A percentile compares a stretch with the other conserved stretches of the same genome.
Evolutionary conservation across 2,797 vertebrate species (phyloP).

Genomic region (Enteromius viviparus): DNA sequence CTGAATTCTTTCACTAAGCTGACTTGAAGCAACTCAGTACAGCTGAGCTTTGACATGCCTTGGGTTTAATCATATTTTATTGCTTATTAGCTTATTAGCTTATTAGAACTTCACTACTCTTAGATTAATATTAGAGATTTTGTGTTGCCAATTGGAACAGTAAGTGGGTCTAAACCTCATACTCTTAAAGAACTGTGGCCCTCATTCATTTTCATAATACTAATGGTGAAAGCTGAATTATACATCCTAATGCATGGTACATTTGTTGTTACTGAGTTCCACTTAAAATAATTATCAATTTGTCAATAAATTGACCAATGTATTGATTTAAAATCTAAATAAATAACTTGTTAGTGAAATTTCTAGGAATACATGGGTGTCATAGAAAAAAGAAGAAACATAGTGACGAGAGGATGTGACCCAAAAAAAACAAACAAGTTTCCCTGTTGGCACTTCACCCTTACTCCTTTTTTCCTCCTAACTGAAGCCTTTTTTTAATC

Average conservation of each 20-base stretch:
- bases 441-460: no score
- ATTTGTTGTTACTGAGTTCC: background rate
- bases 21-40: slow-evolving; percentile 34
- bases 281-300: background rate
- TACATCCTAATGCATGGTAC: background rate
- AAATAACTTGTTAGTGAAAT: background rate
- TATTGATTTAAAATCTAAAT: background rate
- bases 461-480: no score
- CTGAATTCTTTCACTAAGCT: slow-evolving; percentile 42
- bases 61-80: background rate
- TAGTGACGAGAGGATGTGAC: background rate
- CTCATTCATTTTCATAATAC: background rate
- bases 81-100: background rate
- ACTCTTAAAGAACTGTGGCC: background rate
- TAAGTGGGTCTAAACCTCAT: background rate
- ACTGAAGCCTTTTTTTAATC: no score
- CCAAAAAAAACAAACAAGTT: background rate
- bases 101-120: background rate
- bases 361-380: background rate
- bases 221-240: background rate
- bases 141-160: background rate
- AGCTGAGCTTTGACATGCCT: slow-evolving; percentile 11
- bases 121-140: background rate
- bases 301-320: background rate
- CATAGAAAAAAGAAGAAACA: background rate